Evolutionary conservation across 1,140 invertebrate species (phyloP).

Genomic region (Rhysida immarginata): DNA sequence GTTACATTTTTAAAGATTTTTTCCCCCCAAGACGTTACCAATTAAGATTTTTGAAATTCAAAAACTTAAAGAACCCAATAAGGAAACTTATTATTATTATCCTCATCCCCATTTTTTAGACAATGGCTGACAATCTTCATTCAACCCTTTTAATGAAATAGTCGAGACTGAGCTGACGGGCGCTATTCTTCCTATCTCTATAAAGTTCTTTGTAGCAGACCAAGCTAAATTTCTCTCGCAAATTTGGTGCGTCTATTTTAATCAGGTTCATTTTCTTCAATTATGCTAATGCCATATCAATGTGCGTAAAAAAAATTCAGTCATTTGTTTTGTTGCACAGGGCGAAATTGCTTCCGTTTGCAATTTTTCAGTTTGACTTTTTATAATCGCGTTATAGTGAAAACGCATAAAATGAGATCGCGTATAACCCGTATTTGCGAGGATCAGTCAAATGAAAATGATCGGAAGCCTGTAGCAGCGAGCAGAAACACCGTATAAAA

Average conservation of each 20-base stretch:
- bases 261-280: background rate
- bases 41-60: too few species aligned
- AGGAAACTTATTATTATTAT: too few species aligned
- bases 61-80: too few species aligned
- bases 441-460: too few species aligned
- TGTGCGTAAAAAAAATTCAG: too few species aligned
- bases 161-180: background rate
- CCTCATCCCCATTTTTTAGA: too few species aligned
- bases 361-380: background rate
- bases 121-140: background rate
- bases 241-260: background rate
- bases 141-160: background rate
- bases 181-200: background rate
- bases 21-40: too few species aligned
- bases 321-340: background rate
- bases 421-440: too few species aligned
- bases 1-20: too few species aligned
- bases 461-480: too few species aligned
- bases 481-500: too few species aligned
- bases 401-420: background rate
- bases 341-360: background rate
- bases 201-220: background rate
- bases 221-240: background rate
- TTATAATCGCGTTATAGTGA: background rate
- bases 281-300: background rate